A percentile compares a stretch with the other conserved stretches of the same genome.
Evolutionary conservation across 1,140 invertebrate species (phyloP).

Genomic region (Bombus fervidus): DNA sequence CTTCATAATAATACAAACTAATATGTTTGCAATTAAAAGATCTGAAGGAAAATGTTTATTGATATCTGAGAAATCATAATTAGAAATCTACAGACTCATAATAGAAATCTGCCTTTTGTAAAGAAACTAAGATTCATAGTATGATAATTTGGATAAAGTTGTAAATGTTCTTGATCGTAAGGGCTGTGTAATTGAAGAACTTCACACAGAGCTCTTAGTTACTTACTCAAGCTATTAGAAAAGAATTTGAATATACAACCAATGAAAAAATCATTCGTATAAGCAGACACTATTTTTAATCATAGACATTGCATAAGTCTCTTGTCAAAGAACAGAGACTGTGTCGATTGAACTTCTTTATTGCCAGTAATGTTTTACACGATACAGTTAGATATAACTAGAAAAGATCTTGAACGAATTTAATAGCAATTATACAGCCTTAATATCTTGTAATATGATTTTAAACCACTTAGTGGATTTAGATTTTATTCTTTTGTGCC

Average conservation of each 20-base stretch:
- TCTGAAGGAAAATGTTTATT: too few species aligned
- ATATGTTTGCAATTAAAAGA: not conserved
- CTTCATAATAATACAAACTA: not conserved
- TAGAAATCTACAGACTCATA: not conserved
- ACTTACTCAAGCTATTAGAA: not conserved
- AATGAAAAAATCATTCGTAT: conserved; percentile 1
- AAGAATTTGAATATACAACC: conserved; percentile 12
- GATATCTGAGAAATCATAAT: not conserved
- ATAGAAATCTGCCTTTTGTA: too few species aligned
- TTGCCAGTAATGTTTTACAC: not conserved
- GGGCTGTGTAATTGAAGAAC: not conserved
- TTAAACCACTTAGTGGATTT: not conserved
- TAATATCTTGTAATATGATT: not conserved
- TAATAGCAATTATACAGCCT: not conserved
- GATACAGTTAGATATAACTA: not conserved
- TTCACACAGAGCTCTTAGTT: not conserved
- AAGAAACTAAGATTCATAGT: not conserved
- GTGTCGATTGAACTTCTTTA: too few species aligned
- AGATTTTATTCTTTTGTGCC: not conserved
- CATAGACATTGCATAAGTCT: conserved; percentile 10
- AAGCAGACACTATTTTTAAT: conserved; percentile 16
- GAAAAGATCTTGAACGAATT: not conserved
- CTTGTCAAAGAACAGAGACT: conserved; percentile 3
- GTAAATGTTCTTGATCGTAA: not conserved
- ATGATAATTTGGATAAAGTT: not conserved